A percentile compares a stretch with the other conserved stretches of the same genome.
Evolutionary conservation across 1,140 invertebrate genomes (phyloP).

Genomic region (Caerostris darwini): DNA sequence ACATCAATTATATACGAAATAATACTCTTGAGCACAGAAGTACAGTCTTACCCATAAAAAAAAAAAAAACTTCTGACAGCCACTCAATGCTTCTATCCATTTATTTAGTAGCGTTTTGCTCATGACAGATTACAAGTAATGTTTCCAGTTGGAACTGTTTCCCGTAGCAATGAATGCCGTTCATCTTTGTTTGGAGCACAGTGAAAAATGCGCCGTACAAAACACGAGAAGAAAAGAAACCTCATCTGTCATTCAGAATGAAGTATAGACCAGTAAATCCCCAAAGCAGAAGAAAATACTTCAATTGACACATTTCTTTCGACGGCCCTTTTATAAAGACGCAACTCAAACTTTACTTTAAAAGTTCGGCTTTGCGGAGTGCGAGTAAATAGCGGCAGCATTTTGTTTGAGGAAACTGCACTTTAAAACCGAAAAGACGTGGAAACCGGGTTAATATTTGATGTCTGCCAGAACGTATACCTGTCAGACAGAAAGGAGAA

Average conservation of each 20-base stretch:
- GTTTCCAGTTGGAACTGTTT: background rate
- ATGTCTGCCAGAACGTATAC: no score
- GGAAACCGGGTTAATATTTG: no score
- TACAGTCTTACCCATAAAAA: no score
- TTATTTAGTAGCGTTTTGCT: background rate
- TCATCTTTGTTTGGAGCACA: background rate
- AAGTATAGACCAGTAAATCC: conserved; percentile 14
- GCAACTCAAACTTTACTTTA: background rate
- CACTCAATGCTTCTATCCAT: background rate
- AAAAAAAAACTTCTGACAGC: no score
- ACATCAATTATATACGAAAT: no score
- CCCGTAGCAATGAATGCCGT: background rate
- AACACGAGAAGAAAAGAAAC: conserved; percentile 1
- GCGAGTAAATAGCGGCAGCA: no score
- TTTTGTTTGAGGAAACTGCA: no score
- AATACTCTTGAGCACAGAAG: no score
- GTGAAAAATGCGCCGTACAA: background rate
- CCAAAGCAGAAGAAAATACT: background rate
- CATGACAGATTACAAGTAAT: background rate
- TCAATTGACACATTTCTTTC: conserved; percentile 34
- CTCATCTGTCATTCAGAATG: conserved; percentile 2
- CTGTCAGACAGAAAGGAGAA: no score
- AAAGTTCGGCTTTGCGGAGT: background rate
- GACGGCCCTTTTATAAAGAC: background rate
- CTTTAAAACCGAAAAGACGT: no score